These are phyloP conservation scores for Axinella damicornis DNA, from an alignment of 37 sponge, comb jelly and placozoan genomes.

Conservation along the genomic window DNA sequence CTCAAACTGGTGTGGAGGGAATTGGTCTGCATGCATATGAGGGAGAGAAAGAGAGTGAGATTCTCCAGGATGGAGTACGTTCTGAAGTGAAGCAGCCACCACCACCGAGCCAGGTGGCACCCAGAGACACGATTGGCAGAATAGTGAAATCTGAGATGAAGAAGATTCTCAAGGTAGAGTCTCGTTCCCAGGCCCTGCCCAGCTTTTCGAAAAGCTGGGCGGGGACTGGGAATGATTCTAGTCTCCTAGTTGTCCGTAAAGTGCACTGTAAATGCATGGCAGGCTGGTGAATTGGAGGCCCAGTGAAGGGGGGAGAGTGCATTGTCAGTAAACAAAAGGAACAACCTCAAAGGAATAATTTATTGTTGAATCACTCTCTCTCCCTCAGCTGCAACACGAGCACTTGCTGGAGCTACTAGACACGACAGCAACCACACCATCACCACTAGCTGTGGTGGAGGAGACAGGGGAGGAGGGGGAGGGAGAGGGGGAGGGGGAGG, in stretches of 20 bases:
- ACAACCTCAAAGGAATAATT: neutral
- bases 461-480: no score
- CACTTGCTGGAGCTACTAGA: neutral
- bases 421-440: neutral
- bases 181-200: neutral
- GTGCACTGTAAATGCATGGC: no score
- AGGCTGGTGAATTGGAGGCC: no score
- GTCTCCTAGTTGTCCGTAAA: no score
- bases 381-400: neutral
- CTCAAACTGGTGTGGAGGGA: neutral
- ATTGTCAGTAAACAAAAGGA: no score
- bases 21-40: neutral
- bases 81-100: neutral
- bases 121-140: neutral
- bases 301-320: no score
- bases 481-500: no score
- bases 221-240: no score
- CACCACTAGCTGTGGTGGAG: no score
- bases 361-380: neutral
- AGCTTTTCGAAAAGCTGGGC: no score
- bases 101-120: neutral
- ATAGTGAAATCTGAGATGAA: constrained; percentile 31
- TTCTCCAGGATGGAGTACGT: neutral
- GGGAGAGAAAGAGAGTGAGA: neutral
- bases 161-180: constrained; percentile 8